Evolutionary conservation across 2,888 invertebrate genomes (phyloP), one percentile per base, ranked within the genome.

Genomic region (Epistrophe grossulariae): DNA sequence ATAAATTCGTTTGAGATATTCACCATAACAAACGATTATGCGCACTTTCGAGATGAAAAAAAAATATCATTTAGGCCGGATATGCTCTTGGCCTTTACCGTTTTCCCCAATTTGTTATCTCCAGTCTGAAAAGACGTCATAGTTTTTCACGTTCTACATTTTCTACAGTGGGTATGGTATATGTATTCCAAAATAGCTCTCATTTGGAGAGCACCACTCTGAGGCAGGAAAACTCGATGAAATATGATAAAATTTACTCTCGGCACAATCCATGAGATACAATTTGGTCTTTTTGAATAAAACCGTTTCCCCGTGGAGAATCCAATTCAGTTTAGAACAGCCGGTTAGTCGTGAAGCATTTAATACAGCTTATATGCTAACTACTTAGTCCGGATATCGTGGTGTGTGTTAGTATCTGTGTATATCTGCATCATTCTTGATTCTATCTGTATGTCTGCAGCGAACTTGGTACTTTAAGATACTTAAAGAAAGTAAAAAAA

Each of bases 261-360:
- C 40, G 24, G 8, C 1, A 28, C 38, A 8, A 64, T 8, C 31
- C 0, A 55, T 48, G 59, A 83, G 76, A 87, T 83, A 83, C 79
- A 87, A 83, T 87, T 87, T 71, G 83, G 83, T 87, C 72, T 79
- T 83, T 78, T 48, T 15, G 64, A 79, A 87, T 87, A 87, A 83
- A 87, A 87, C 48, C 79, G 72, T 79, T 76, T 79, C 50, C 60
- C 83, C 8, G 48, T 31, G 66, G 66, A 79, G 83, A 79, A 66
- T 83, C 83, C 38, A 71, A 68, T 82, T 87, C 87, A 87, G 87
- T 87, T 83, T 79, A 74, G 87, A 83, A 72, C 83, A 87, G 83
- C 83, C 87, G 87, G 87, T 83, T 83, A 87, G 66, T 66, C 83
- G 87, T 79, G 79, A 79, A 87, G 79, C 83, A 87, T 87, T 74